Evolutionary conservation across 35 echinoderm and acorn worm genomes (phyloP).

Genomic region (Amphiura filiformis): DNA sequence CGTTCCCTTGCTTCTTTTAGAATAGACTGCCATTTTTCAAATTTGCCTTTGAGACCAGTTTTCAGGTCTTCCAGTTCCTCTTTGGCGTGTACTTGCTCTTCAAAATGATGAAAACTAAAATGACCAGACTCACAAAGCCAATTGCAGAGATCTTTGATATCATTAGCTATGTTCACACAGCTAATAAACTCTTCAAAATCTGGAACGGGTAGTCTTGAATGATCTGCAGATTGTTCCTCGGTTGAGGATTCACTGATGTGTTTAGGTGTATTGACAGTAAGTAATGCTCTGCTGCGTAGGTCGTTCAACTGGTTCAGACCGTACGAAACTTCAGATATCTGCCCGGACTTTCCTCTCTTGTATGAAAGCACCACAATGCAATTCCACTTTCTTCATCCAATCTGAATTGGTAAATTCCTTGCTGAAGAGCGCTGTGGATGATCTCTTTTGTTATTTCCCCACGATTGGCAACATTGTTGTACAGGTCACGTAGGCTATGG

Average conservation of each 20-base stretch:
- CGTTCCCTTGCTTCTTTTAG: slow-evolving; percentile 18
- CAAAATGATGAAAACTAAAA: slow-evolving; percentile 13
- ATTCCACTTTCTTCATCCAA: slow-evolving; percentile 6
- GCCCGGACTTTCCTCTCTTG: not conserved
- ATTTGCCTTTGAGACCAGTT: not conserved
- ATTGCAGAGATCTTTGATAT: slow-evolving; percentile 24
- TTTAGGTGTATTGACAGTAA: slow-evolving; percentile 22
- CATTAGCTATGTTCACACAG: slow-evolving; percentile 24
- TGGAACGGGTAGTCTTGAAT: not conserved
- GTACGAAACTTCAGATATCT: not conserved
- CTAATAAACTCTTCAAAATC: slow-evolving; percentile 22
- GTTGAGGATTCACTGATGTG: not conserved
- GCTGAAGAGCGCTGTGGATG: slow-evolving; percentile 24
- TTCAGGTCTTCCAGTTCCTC: slow-evolving; percentile 17
- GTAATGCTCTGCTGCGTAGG: slow-evolving; percentile 35
- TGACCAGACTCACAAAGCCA: slow-evolving; percentile 23
- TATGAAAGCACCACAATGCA: not conserved
- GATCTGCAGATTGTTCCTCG: not conserved
- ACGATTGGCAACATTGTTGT: slow-evolving; percentile 27
- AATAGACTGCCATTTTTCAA: not conserved
- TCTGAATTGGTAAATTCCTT: slow-evolving; percentile 7
- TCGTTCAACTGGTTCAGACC: slow-evolving; percentile 30
- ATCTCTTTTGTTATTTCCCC: slow-evolving; percentile 43
- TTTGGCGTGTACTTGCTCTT: not conserved
- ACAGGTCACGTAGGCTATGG: slow-evolving; percentile 26